Conservation (phyloP, 2,797 vertebrate genomes). For the Sparidentex hasta region DNA sequence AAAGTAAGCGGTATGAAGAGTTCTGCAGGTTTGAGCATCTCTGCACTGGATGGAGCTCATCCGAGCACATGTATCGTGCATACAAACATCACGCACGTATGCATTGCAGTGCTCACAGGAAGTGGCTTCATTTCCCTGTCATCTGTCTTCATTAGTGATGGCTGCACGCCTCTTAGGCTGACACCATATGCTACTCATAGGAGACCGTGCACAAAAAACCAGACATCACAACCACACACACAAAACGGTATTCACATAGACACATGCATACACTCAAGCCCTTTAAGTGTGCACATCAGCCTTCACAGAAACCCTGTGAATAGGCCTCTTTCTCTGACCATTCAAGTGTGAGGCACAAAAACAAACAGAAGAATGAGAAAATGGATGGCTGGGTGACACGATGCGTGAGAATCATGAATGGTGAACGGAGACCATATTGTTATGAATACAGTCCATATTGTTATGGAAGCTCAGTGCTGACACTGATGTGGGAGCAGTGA, state of each 20-base stretch:
- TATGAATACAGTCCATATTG: constrained; percentile 65
- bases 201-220: constrained; percentile 71
- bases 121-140: constrained; percentile 76
- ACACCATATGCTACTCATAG: constrained; percentile 86
- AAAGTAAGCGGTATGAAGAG: constrained; percentile 9
- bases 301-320: constrained; percentile 58
- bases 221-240: constrained; percentile 71
- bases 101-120: constrained; percentile 72
- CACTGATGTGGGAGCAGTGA: constrained; percentile 32
- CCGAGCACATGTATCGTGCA: constrained; percentile 39
- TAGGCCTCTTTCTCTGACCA: constrained; percentile 56
- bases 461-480: constrained; percentile 58
- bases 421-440: constrained; percentile 69
- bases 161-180: constrained; percentile 85
- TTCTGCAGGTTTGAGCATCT: constrained; percentile 13
- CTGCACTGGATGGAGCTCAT: constrained; percentile 43
- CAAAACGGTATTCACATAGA: constrained; percentile 42
- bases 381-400: constrained; percentile 64
- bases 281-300: constrained; percentile 37
- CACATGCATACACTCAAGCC: constrained; percentile 30
- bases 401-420: constrained; percentile 69
- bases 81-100: constrained; percentile 57
- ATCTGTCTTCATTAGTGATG: constrained; percentile 89
- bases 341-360: constrained; percentile 64
- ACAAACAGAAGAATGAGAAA: constrained; percentile 70